A percentile compares a stretch with the other conserved stretches of the same genome.
Evolutionary conservation across 2,797 vertebrate genomes (phyloP).

Genomic region (Brotula barbata): DNA sequence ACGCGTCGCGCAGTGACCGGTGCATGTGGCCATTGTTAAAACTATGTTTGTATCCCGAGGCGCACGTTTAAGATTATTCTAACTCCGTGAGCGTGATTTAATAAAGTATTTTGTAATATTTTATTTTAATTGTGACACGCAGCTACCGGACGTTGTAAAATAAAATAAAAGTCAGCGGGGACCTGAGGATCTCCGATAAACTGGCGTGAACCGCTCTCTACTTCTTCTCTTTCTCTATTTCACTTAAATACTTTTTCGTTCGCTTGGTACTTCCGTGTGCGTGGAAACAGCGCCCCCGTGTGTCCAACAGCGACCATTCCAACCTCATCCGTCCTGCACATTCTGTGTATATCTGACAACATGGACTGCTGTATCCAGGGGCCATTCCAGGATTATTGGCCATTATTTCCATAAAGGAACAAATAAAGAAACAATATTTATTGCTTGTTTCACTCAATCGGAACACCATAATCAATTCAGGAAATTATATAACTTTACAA

Average conservation of each 20-base stretch:
- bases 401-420: no score
- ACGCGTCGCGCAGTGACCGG: not conserved
- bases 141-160: not conserved
- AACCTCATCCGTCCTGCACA: no score
- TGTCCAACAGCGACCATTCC: conserved; percentile 46
- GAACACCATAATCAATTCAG: no score
- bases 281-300: conserved; percentile 73
- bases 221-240: not conserved
- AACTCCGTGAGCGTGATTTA: not conserved
- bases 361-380: no score
- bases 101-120: not conserved
- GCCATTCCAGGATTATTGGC: no score
- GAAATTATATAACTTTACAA: no score
- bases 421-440: no score
- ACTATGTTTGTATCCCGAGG: not conserved
- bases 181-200: not conserved
- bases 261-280: not conserved
- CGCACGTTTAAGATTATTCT: not conserved
- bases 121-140: not conserved
- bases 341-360: no score
- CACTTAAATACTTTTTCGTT: not conserved
- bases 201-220: no score
- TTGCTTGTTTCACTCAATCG: no score
- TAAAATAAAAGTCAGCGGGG: not conserved
- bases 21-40: not conserved